These are phyloP conservation scores for Tangara arthus DNA, from an alignment of 2,797 vertebrate species.

Conservation along the genomic window DNA sequence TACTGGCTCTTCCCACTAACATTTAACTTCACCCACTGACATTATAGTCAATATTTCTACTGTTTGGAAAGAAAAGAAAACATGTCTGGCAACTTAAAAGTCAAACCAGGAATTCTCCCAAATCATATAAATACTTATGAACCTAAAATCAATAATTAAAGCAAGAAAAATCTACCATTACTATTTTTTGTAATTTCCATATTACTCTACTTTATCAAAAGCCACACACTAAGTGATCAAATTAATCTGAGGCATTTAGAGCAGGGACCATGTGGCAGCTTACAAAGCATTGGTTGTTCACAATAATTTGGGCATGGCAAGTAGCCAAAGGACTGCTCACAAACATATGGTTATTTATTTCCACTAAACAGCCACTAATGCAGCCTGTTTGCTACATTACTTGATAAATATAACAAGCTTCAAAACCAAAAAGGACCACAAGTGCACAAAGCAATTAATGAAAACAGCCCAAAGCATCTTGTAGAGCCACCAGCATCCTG, in stretches of 20 bases:
- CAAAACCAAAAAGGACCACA: not conserved
- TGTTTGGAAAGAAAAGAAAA: not conserved
- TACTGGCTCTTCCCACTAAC: not conserved
- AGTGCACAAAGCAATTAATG: constrained; percentile 16
- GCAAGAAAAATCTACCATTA: not conserved
- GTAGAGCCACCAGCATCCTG: not conserved
- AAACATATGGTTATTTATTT: constrained; percentile 61
- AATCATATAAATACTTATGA: not conserved
- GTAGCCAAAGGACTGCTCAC: constrained; percentile 41
- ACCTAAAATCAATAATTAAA: not conserved
- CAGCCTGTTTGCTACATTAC: not conserved
- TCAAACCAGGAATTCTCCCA: not conserved
- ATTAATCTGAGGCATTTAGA: constrained; percentile 3
- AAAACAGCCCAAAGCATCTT: not conserved
- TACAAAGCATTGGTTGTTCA: constrained; percentile 12
- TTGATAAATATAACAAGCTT: constrained; percentile 19
- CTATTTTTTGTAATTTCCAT: not conserved
- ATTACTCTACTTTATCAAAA: not conserved
- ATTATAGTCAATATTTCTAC: not conserved
- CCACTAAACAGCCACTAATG: constrained; percentile 20
- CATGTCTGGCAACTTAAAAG: not conserved
- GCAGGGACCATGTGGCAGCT: not conserved
- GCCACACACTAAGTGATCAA: not conserved
- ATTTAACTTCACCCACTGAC: not conserved
- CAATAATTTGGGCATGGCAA: not conserved